Evolutionary conservation across 2,113 vertebrate genomes (phyloP).

Genomic region (Pongo pygmaeus): DNA sequence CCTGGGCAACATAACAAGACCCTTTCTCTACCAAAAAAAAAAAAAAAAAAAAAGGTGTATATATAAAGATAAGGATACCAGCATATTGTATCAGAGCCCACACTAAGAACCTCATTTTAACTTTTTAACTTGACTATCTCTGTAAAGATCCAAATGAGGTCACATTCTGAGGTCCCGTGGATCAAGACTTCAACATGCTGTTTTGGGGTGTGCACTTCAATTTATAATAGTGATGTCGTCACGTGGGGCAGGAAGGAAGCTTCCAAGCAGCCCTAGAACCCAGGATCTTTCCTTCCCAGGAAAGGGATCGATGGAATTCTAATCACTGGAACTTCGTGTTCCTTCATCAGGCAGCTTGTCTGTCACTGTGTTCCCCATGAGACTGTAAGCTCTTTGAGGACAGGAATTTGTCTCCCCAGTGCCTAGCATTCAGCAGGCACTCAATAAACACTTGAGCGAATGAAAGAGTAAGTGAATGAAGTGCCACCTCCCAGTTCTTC

Average conservation of each 20-base stretch:
- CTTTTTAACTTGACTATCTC: neutral
- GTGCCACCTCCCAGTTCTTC: neutral
- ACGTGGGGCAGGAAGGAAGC: neutral
- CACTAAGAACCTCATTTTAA: neutral
- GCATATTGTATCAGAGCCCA: neutral
- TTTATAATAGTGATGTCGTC: neutral
- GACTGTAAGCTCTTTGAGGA: neutral
- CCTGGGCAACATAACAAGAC: too few relatives aligned
- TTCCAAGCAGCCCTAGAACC: rapidly evolving
- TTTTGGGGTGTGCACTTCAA: neutral
- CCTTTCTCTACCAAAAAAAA: too few relatives aligned
- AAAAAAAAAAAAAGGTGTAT: too few relatives aligned
- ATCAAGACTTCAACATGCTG: too few relatives aligned
- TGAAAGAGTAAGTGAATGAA: neutral
- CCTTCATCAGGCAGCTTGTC: neutral
- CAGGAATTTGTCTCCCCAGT: neutral
- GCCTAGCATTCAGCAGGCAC: neutral
- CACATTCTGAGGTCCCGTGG: neutral
- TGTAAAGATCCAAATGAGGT: neutral
- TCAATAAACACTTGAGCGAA: rapidly evolving
- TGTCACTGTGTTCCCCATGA: too few relatives aligned
- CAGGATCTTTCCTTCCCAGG: neutral
- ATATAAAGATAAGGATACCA: neutral
- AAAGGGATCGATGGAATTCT: neutral
- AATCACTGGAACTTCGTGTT: neutral